Base-by-base conservation (phyloP, 2,888 invertebrate species). In the Clitarchus hookeri region DNA sequence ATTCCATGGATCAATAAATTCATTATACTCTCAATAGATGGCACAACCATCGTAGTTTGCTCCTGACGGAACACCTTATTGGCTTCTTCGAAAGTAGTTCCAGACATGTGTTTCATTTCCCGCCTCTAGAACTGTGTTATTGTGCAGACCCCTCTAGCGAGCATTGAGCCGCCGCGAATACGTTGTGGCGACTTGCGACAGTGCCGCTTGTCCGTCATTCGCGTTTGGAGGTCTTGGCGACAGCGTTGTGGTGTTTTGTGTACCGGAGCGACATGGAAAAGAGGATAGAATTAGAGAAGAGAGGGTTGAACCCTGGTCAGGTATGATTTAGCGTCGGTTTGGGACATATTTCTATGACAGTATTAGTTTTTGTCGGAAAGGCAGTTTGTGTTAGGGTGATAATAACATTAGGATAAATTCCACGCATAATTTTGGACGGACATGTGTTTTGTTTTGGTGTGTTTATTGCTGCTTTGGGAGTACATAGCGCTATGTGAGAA, bases 201-300 rank as follows among this genome's bases (percentile, higher is more conserved):
- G 23, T 65, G 65, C 65, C 65, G 65, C 65, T 16, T 90, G 91
- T 90, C 91, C 91, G 90, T 91, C 91, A 91, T 90, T 90, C 91
- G 90, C 90, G 90, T 90, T 90, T 91, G 90, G 91, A 91, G 91
- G 91, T 91, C 86, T 86, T 90, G 91, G 90, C 84, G 86, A 86
- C 87, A 86, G 77, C 27, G 85, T 87, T 77, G 65, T 84, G n/a
- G 83, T 83, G 84, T 54, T 90, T 90, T 89, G 90, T 89, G 89
- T 89, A 89, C 87, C 88, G 88, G 88, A 86, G 86, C 85, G 85
- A 27, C 87, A 98, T 98, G 98, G 98, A 98, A 94, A 98, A 98
- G 92, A 96, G 98, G 93, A 96, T 99, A 94, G 96, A 96, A 91
- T 94, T 98, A 92, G 99, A 99, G 93, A 96, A 97, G 93, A 94